phyloP scores from a whole-genome alignment of 2,113 vertebrate genomes.

The Cinclus mexicanus region DNA sequence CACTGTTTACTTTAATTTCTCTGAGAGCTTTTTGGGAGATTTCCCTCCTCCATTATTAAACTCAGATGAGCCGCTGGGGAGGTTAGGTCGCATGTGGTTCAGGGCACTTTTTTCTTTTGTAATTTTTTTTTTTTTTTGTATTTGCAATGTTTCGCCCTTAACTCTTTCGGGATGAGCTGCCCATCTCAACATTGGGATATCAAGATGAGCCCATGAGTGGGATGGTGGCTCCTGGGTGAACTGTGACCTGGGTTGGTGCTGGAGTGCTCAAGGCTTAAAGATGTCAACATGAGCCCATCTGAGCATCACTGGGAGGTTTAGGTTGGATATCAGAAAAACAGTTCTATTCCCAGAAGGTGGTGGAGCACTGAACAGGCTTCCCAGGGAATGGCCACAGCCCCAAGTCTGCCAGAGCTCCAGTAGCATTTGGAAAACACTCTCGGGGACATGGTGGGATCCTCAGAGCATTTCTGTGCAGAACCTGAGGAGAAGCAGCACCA shows the following conservation, averaged over 20 bases:
- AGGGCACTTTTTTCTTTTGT: constrained; percentile 4
- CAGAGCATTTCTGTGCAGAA: neutral
- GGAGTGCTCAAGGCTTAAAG: neutral
- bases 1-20: constrained; percentile 76
- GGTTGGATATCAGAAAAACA: neutral
- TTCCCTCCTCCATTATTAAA: constrained; percentile 70
- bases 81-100: constrained; percentile 66
- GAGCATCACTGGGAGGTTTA: neutral
- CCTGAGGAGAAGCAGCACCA: neutral
- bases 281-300: rapidly evolving
- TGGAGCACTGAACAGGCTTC: neutral
- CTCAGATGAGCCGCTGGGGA: constrained; percentile 71
- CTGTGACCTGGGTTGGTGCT: neutral
- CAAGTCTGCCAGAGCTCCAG: neutral
- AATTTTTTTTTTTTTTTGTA: neutral
- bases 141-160: neutral
- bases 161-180: constrained; percentile 11
- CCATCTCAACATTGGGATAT: neutral
- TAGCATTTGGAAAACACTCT: rapidly evolving
- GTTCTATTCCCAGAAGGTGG: neutral
- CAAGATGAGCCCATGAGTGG: neutral
- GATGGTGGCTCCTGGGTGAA: neutral
- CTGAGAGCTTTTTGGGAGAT: constrained; percentile 70
- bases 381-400: neutral
- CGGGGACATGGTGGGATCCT: neutral